Conservation (phyloP, 2,113 vertebrate genomes). For the Micromys minutus region DNA sequence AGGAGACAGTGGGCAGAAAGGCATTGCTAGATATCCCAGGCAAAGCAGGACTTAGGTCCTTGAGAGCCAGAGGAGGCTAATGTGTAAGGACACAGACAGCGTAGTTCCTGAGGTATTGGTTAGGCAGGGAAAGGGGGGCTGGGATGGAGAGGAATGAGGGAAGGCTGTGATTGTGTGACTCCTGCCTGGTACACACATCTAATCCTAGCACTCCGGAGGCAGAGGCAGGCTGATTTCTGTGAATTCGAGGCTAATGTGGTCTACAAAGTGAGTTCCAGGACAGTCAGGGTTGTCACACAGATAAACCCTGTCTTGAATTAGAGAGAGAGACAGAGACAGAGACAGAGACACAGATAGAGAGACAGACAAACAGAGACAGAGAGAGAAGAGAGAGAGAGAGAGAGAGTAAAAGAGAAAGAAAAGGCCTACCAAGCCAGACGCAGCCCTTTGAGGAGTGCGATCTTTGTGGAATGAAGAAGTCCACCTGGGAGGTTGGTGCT, state of each 20-base stretch:
- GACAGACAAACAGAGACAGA: too few relatives aligned
- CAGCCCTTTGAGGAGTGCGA: background rate
- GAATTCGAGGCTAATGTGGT: background rate
- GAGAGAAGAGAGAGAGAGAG: too few relatives aligned
- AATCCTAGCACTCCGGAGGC: background rate
- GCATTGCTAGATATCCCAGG: background rate
- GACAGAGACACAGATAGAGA: too few relatives aligned
- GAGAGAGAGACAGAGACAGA: too few relatives aligned
- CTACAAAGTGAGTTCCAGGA: background rate
- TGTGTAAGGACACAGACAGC: background rate
- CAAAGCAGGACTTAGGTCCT: background rate
- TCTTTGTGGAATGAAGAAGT: background rate
- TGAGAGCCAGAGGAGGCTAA: background rate
- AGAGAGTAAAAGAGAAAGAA: too few relatives aligned
- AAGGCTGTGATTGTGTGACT: accelerated
- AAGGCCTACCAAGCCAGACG: background rate
- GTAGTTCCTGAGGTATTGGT: too few relatives aligned
- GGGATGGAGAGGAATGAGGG: too few relatives aligned
- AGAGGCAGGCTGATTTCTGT: background rate
- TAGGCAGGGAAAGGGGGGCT: background rate
- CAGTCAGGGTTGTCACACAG: background rate
- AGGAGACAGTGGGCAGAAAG: background rate
- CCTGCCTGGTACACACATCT: background rate
- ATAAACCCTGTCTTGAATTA: background rate
- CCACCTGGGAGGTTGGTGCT: background rate